Conservation (phyloP, 2,113 vertebrate genomes). For the Sebastes fasciatus region DNA sequence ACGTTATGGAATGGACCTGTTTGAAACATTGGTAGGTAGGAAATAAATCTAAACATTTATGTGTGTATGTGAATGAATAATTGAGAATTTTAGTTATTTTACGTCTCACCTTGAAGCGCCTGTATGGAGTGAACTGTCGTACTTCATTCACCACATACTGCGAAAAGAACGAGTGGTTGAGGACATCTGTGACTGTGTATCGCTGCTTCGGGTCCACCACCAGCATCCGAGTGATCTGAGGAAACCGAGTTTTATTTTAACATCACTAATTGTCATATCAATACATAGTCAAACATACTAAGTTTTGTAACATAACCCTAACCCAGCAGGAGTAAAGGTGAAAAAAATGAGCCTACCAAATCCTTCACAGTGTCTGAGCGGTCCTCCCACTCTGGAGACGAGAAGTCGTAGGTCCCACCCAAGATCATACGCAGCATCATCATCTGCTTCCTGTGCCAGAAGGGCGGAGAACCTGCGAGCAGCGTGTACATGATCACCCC, state of each 20-base stretch:
- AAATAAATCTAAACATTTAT: background rate
- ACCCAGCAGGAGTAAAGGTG: no score
- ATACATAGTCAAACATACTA: background rate
- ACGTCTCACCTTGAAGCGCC: conserved; percentile 91
- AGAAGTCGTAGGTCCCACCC: conserved; percentile 90
- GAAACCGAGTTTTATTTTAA: background rate
- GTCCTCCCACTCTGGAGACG: conserved; percentile 96
- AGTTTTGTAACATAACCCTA: background rate
- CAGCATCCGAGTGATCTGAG: conserved; percentile 92
- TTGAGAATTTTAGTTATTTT: background rate
- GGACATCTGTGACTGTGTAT: conserved; percentile 87
- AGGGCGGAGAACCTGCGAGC: conserved; percentile 95
- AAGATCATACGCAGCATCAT: conserved; percentile 98
- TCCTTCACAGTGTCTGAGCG: conserved; percentile 97
- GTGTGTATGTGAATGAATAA: background rate
- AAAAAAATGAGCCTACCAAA: conserved; percentile 81
- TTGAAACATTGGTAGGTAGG: background rate
- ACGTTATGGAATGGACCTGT: background rate
- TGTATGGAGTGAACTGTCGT: conserved; percentile 93
- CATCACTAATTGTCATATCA: background rate
- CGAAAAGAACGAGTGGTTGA: conserved; percentile 97
- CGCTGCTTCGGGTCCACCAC: conserved; percentile 90
- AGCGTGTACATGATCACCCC: conserved; percentile 99
- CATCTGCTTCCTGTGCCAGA: conserved; percentile 99
- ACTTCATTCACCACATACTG: conserved; percentile 94